phyloP scores from a whole-genome alignment of 1,140 invertebrate genomes.

The Conopomorpha cramerella region DNA sequence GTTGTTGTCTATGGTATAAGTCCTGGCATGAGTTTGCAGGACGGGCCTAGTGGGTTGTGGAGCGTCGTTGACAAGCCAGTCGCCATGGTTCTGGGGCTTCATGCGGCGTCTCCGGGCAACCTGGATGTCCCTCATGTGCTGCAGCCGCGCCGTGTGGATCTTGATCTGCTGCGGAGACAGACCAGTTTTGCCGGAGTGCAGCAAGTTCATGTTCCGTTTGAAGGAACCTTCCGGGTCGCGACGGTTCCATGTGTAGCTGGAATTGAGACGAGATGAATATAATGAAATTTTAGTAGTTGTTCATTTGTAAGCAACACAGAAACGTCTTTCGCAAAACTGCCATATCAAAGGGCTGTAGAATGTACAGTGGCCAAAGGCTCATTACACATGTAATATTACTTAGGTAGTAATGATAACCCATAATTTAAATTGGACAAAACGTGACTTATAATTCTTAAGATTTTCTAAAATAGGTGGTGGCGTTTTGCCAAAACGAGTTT shows the following conservation, averaged over 20 bases:
- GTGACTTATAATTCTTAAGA: too few species aligned
- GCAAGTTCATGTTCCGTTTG: conserved; percentile 37
- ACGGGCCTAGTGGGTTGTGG: conserved; percentile 13
- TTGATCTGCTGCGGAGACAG: conserved; percentile 44
- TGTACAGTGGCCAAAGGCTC: too few species aligned
- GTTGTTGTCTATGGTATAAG: conserved; percentile 48
- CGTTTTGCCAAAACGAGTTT: too few species aligned
- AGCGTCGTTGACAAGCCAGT: conserved; percentile 38
- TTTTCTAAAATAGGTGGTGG: too few species aligned
- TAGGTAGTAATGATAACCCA: too few species aligned
- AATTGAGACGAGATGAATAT: too few species aligned
- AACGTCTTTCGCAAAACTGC: too few species aligned
- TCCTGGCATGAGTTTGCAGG: conserved; percentile 38
- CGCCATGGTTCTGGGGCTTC: conserved; percentile 16
- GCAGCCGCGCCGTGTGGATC: conserved; percentile 31
- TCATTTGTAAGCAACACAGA: too few species aligned
- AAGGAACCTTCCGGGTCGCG: conserved; percentile 47
- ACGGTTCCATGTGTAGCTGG: conserved; percentile 45
- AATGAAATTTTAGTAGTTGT: too few species aligned
- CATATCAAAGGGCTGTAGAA: too few species aligned
- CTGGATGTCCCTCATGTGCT: conserved; percentile 40
- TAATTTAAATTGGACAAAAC: too few species aligned
- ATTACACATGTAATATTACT: too few species aligned
- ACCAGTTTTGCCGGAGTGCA: conserved; percentile 40
- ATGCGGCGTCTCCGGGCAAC: conserved; percentile 13